Conservation (phyloP, 1,140 invertebrate species). For the Sitobion miscanthi region DNA sequence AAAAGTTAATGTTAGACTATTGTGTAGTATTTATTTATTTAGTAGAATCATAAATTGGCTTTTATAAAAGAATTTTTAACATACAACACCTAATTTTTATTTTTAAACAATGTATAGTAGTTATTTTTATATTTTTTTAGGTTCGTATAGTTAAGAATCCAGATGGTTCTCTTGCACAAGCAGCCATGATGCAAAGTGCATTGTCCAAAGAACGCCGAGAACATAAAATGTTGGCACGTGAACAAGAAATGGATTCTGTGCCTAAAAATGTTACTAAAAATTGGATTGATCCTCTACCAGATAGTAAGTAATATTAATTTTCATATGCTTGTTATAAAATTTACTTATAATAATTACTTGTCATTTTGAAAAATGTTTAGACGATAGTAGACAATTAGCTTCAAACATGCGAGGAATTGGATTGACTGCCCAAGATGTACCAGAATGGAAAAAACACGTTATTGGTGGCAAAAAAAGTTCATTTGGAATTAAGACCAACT, state of each 20-base stretch:
- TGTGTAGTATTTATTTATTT: not conserved
- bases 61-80: not conserved
- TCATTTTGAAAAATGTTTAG: constrained; percentile 61
- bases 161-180: constrained; percentile 95
- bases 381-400: constrained; percentile 72
- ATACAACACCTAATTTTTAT: not conserved
- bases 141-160: constrained; percentile 98
- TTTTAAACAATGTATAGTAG: not conserved
- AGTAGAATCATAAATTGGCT: not conserved
- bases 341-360: not conserved
- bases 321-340: not conserved
- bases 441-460: constrained; percentile 99
- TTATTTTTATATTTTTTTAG: constrained; percentile 55
- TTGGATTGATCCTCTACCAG: constrained; percentile 95
- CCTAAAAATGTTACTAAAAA: constrained; percentile 86
- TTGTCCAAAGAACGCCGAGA: constrained; percentile 95
- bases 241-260: constrained; percentile 87
- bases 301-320: constrained; percentile 65
- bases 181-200: constrained; percentile 99
- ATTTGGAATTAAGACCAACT: constrained; percentile 97
- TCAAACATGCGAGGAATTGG: constrained; percentile 85
- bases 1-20: not conserved
- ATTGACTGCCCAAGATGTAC: constrained; percentile 83
- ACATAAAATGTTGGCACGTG: constrained; percentile 88
- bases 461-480: constrained; percentile 97